Evolutionary conservation across 2,113 vertebrate genomes (phyloP), one percentile per base, ranked within the genome.

Genomic region (Pampusana beccarii): DNA sequence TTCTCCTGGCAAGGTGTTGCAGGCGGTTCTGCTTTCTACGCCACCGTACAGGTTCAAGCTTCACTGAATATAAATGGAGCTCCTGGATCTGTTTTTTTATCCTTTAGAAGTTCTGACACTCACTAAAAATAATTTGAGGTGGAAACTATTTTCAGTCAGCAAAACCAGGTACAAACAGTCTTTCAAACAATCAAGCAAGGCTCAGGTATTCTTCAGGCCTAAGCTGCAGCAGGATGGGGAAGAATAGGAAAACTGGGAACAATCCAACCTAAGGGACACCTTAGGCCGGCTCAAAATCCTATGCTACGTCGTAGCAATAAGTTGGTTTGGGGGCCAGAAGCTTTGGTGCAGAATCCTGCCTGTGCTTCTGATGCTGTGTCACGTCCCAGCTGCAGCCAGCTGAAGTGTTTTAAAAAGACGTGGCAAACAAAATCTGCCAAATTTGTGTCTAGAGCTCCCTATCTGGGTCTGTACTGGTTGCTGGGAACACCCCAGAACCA

Each of bases 1-100:
- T 92, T 96, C 94, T 92, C 69, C 86, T 96, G 90, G 58, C 53
- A 79, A 97, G 89, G 54, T 82, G 72, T 90, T 91, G 81, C 92
- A 89, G 94, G 72, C 83, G 74, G 75, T 66, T 86, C 88, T 58
- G 60, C 72, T 95, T 92, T 86, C 86, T 70, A 61, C 92, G 50
- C 70, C 69, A 88, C 95, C 10, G 4, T 92, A 86, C 9, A 95
- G 84, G 91, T 80, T 95, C 82, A 90, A 81, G 67, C 71, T 79
- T 73, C 18, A 26, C 28, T 84, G 74, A 88, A 72, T 84, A 56
- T 66, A 94, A 95, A 91, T 94, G 75, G 67, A 87, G 51, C 46
- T 90, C 69, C 56, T 86, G 28, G 44, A 46, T 58, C 62, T 69
- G 36, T 17, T 65, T 74, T 84, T 62, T 83, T 66, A 77, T 79